These are phyloP conservation scores for Peromyscus eremicus DNA, from an alignment of 2,797 vertebrate species.

Conservation along the genomic window DNA sequence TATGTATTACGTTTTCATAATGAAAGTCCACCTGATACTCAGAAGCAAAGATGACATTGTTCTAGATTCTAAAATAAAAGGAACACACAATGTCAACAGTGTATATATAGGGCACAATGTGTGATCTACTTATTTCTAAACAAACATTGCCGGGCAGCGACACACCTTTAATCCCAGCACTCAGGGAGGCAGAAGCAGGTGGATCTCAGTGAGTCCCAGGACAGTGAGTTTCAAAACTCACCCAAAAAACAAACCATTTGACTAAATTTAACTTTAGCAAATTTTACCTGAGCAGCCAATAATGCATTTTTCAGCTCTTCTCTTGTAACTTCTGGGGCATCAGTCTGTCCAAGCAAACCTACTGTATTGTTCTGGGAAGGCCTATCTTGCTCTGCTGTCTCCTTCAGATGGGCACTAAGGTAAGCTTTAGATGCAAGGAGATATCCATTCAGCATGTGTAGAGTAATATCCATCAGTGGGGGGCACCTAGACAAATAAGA, in stretches of 20 bases:
- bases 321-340: slow-evolving; percentile 97
- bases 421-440: slow-evolving; percentile 98
- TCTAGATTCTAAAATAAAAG: slow-evolving; percentile 13
- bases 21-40: slow-evolving; percentile 16
- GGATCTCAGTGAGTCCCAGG: neutral
- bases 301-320: slow-evolving; percentile 99
- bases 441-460: slow-evolving; percentile 99
- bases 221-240: neutral
- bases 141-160: neutral
- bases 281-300: slow-evolving; percentile 95
- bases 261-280: slow-evolving; percentile 54
- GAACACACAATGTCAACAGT: neutral
- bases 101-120: neutral
- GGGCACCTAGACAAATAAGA: slow-evolving; percentile 91
- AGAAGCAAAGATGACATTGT: slow-evolving; percentile 35
- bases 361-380: slow-evolving; percentile 93
- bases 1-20: slow-evolving; percentile 5
- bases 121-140: neutral
- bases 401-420: slow-evolving; percentile 97
- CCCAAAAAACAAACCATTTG: neutral
- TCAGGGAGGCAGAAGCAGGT: neutral
- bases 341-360: slow-evolving; percentile 91
- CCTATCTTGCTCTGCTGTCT: slow-evolving; percentile 96
- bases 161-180: neutral
- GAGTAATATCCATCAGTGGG: slow-evolving; percentile 96